Conservation (phyloP, 1,140 invertebrate genomes). For the Mya arenaria region DNA sequence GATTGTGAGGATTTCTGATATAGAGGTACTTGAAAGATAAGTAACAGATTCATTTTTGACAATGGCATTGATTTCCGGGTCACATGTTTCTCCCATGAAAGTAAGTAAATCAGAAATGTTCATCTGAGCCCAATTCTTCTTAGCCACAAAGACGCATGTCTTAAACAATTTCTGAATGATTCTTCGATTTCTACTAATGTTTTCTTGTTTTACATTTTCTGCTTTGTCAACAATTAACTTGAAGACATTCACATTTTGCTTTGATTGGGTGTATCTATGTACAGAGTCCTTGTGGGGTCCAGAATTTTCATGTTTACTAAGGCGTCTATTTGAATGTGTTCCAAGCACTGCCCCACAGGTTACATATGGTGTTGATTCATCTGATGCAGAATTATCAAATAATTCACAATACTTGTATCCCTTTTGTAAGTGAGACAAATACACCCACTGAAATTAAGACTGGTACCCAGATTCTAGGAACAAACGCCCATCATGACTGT, state of each 20-base stretch:
- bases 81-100: not conserved
- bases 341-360: constrained; percentile 20
- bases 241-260: not conserved
- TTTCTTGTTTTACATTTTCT: not conserved
- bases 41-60: not conserved
- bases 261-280: not conserved
- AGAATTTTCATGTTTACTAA: not conserved
- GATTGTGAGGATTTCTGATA: not conserved
- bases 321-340: not conserved
- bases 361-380: constrained; percentile 22
- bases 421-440: too few relatives aligned
- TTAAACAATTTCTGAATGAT: constrained; percentile 12
- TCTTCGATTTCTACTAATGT: not conserved
- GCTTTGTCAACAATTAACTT: not conserved
- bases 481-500: too few relatives aligned
- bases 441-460: too few relatives aligned
- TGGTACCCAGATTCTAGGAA: too few relatives aligned
- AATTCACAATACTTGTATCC: constrained; percentile 39
- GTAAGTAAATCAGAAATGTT: not conserved
- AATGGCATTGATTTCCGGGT: not conserved
- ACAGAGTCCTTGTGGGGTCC: not conserved
- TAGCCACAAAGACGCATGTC: not conserved
- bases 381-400: not conserved
- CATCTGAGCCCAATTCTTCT: constrained; percentile 15
- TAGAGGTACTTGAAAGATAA: not conserved